These are phyloP conservation scores for Drosophila rufa DNA, from an alignment of 1,140 invertebrate genomes.

Conservation along the genomic window DNA sequence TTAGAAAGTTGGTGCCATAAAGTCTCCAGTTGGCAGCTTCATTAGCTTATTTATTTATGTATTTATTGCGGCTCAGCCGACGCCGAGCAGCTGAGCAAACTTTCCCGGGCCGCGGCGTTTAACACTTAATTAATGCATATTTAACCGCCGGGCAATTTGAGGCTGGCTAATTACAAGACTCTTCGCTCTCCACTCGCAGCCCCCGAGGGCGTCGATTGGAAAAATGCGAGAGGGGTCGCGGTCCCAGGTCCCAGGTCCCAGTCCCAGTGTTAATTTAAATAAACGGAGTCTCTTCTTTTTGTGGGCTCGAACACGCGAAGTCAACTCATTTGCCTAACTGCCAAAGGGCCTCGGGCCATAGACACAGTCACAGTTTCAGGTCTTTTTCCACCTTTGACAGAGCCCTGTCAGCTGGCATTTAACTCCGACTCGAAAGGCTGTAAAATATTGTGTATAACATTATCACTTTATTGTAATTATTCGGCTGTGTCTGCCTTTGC, in stretches of 20 bases:
- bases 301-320: constrained; percentile 46
- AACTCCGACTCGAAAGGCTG: constrained; percentile 46
- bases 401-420: constrained; percentile 69
- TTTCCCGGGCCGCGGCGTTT: constrained; percentile 51
- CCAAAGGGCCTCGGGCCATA: constrained; percentile 45
- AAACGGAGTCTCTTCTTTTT: constrained; percentile 39
- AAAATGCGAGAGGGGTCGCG: constrained; percentile 32
- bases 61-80: constrained; percentile 25
- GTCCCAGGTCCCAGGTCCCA: background rate
- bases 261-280: constrained; percentile 58
- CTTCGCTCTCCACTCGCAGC: constrained; percentile 11
- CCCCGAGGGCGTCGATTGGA: constrained; percentile 56
- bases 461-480: constrained; percentile 76
- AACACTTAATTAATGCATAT: constrained; percentile 80
- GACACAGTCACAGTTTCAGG: constrained; percentile 35
- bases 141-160: constrained; percentile 65
- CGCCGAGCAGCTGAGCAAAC: constrained; percentile 45
- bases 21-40: constrained; percentile 18
- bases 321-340: constrained; percentile 58
- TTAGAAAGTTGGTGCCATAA: constrained; percentile 37
- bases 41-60: constrained; percentile 58
- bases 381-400: constrained; percentile 48
- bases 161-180: constrained; percentile 69
- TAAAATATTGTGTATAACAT: constrained; percentile 64
- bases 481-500: constrained; percentile 10